Evolutionary conservation across 2,113 vertebrate genomes (phyloP), one percentile per base, ranked within the genome.

Genomic region (Sander vitreus): DNA sequence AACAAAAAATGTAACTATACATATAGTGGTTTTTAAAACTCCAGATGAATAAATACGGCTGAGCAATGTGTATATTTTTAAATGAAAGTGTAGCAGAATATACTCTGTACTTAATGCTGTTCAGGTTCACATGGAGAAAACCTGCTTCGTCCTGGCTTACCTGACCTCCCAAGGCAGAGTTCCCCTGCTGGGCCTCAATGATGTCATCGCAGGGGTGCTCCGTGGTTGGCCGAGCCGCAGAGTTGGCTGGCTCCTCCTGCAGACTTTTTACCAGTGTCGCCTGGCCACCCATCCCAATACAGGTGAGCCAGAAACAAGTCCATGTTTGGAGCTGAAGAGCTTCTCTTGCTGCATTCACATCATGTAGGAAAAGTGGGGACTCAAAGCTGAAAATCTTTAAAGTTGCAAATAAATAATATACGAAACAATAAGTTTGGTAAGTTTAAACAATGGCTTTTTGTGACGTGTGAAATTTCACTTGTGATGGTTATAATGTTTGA

Each of bases 151-250:
- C 23, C 93, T 96, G 78, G 76, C 96, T 16, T 97, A 95, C 90
- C 89, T 99, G 84, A 93, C 96, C 79, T 98, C 97, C 73, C 96
- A 95, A 92, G 98, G 98, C 21, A 94, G 96, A 74, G 91, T 99
- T 62, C 95, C 97, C 48, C 88, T 99, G 69, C 91, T 95, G 43
- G 90, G 93, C 21, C 93, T 98, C 23, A 97, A 84, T 58, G 95
- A 96, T 0, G 4, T 98, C 65, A 96, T 99, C 75, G 77, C 89
- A 0, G 80, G 63, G 1, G 92, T 96, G 14, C 57, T 95, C 4
- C 89, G 62, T 0, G 95, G 93, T 83, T 92, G 81, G 6, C 92
- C 89, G 6, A 94, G 90, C 64, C 88, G 90, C 86, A 84, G 73
- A 1, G 84, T 97, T 15, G 93, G 94, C 57, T 98, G 98, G 97